Evolutionary conservation across 2,888 invertebrate species (phyloP), one percentile per base, ranked within the genome.

Genomic region (Agrochola circellaris): DNA sequence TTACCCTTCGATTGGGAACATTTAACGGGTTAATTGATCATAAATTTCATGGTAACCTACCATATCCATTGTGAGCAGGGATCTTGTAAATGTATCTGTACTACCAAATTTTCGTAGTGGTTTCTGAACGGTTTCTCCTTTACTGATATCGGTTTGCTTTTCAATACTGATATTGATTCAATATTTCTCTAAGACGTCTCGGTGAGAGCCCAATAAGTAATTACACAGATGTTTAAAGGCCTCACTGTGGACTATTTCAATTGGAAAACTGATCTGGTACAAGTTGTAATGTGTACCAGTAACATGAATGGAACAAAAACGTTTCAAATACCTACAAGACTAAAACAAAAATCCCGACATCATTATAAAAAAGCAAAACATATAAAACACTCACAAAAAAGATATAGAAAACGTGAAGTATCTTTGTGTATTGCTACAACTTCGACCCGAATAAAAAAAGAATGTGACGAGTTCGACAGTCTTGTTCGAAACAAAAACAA

Each of bases 31-130:
- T 85, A 83, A 83, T 81, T 83, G 81, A 64, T 83, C 72, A 75
- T 85, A 87, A 84, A 84, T 83, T 86, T 81, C 77, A 77, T 82
- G 69, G 78, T 81, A 80, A 84, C 82, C 82, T 84, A 83, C 83
- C 79, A 76, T 83, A 85, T 82, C 83, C 79, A 75, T 84, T 81
- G 79, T 79, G 79, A 87, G 66, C 76, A 79, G 48, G 56, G 38
- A 56, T 75, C 79, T 78, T 83, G 79, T 86, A 79, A 83, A 79
- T 85, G 67, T 74, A 76, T 75, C 61, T 54, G 66, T 77, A 45
- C 69, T 68, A 48, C 64, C 72, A 79, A 82, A 62, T 77, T 69
- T 51, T 67, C 58, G 58, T 60, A 54, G 75, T 76, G 3, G 20
- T 8, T 79, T 74, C 26, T 72, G 64, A 76, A 72, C 38, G 74